Percentiles rank a stretch among this genome's conserved stretches.
Evolutionary conservation across 2,113 vertebrate species (phyloP).

Genomic region (Dromas ardeola): DNA sequence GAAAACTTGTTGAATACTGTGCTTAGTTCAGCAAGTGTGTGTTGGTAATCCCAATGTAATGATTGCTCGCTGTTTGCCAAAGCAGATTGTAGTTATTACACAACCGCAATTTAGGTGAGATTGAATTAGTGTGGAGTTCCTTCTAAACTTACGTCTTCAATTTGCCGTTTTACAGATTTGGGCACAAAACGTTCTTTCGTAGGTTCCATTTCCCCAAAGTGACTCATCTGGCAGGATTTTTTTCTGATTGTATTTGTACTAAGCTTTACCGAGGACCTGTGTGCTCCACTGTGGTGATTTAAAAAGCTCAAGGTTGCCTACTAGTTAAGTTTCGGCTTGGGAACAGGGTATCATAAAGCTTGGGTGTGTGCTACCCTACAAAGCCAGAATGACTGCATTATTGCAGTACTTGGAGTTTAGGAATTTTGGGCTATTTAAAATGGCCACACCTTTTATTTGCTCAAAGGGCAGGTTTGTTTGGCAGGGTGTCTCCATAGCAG

Average conservation of each 20-base stretch:
- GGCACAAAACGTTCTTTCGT: background rate
- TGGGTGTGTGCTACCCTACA: constrained; percentile 41
- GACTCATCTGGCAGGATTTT: background rate
- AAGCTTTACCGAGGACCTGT: background rate
- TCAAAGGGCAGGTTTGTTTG: constrained; percentile 66
- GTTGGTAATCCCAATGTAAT: background rate
- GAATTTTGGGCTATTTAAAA: constrained; percentile 43
- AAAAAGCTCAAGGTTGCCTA: background rate
- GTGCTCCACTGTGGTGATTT: background rate
- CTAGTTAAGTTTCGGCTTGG: background rate
- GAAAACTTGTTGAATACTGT: background rate
- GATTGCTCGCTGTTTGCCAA: background rate
- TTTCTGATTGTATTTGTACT: background rate
- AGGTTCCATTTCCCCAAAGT: background rate
- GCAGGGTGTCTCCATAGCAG: constrained; percentile 59
- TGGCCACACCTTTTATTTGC: constrained; percentile 65
- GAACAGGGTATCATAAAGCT: background rate
- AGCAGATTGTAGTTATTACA: background rate
- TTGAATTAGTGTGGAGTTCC: background rate
- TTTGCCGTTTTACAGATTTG: background rate
- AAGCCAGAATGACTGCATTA: constrained; percentile 60
- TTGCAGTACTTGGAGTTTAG: constrained; percentile 11
- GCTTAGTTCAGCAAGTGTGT: background rate
- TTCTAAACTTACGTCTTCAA: background rate
- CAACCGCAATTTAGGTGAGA: background rate